Evolutionary conservation across 2,113 vertebrate genomes (phyloP).

Genomic region (Haplotaxodon microlepis): DNA sequence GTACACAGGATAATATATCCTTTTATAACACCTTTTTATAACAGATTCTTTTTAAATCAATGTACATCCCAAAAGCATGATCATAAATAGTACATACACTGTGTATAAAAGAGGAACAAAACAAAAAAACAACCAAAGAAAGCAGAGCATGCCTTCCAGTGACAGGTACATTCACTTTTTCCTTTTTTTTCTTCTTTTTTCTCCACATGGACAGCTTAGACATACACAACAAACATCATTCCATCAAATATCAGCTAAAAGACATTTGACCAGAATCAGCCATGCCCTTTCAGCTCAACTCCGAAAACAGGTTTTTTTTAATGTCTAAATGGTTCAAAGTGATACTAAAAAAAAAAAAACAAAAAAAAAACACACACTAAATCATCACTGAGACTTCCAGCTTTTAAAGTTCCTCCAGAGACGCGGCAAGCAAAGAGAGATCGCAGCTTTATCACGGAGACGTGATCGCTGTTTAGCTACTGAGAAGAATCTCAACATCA

Average conservation of each 20-base stretch:
- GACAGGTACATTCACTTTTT: slow-evolving; percentile 76
- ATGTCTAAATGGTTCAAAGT: not conserved
- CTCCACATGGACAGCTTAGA: not conserved
- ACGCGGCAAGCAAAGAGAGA: not conserved
- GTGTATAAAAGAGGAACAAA: slow-evolving; percentile 66
- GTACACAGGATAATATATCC: slow-evolving; percentile 82
- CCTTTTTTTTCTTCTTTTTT: slow-evolving; percentile 9
- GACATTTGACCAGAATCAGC: slow-evolving; percentile 1
- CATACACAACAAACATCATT: slow-evolving; percentile 29
- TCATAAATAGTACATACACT: slow-evolving; percentile 82
- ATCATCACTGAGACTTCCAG: not conserved
- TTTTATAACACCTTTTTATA: slow-evolving; percentile 80
- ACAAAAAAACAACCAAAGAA: slow-evolving; percentile 54
- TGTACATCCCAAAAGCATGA: slow-evolving; percentile 75
- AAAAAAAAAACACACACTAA: not conserved
- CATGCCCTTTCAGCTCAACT: slow-evolving; percentile 15
- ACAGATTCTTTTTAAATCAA: slow-evolving; percentile 73
- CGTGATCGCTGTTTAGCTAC: not conserved
- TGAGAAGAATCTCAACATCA: not conserved
- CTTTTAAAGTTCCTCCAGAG: not conserved
- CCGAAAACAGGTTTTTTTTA: not conserved
- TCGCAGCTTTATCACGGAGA: slow-evolving; percentile 6
- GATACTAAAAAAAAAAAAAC: not conserved
- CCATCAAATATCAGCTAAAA: slow-evolving; percentile 2
- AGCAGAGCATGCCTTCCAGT: slow-evolving; percentile 72